A percentile compares a stretch with the other conserved stretches of the same genome.
These are phyloP conservation scores for Philypnodon macrostomus DNA, from an alignment of 2,797 vertebrate genomes.

Conservation along the genomic window DNA sequence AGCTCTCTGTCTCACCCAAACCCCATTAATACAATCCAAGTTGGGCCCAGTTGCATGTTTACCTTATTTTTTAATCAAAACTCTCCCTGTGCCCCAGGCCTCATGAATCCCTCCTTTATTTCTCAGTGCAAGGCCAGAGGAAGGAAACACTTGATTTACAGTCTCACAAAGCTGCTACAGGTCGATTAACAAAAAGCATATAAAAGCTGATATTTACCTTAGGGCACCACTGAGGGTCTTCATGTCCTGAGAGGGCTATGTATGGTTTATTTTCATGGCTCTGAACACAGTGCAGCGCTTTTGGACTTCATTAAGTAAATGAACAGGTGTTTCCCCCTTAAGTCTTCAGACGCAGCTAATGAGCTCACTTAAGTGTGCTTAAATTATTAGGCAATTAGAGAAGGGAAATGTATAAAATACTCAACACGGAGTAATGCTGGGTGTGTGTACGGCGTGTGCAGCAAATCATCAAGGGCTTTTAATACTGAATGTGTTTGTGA, in stretches of 20 bases:
- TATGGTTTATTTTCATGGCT: constrained; percentile 66
- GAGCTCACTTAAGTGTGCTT: constrained; percentile 71
- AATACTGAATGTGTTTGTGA: constrained; percentile 54
- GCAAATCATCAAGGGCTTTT: constrained; percentile 32
- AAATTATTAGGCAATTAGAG: constrained; percentile 77
- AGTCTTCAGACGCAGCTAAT: constrained; percentile 68
- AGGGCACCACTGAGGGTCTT: constrained; percentile 55
- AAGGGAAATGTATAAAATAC: constrained; percentile 70
- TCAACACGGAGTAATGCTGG: constrained; percentile 63
- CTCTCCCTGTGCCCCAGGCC: constrained; percentile 36
- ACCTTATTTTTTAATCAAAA: constrained; percentile 45
- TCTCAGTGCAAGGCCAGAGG: constrained; percentile 37
- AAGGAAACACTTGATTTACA: constrained; percentile 67
- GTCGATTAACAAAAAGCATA: constrained; percentile 61
- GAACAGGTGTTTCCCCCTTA: constrained; percentile 74
- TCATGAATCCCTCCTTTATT: constrained; percentile 59
- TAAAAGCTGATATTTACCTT: constrained; percentile 60
- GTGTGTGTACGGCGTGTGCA: constrained; percentile 39
- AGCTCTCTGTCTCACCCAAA: constrained; percentile 37
- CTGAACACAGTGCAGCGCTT: constrained; percentile 55
- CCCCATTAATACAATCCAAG: constrained; percentile 60
- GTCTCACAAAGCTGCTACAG: constrained; percentile 45
- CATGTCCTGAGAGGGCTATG: constrained; percentile 50
- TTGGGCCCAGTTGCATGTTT: constrained; percentile 59
- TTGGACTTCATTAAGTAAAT: constrained; percentile 69